Percentiles rank a stretch among this genome's conserved stretches.
These are phyloP conservation scores for Myiozetetes cayanensis DNA, from an alignment of 2,113 vertebrate genomes.

Conservation along the genomic window DNA sequence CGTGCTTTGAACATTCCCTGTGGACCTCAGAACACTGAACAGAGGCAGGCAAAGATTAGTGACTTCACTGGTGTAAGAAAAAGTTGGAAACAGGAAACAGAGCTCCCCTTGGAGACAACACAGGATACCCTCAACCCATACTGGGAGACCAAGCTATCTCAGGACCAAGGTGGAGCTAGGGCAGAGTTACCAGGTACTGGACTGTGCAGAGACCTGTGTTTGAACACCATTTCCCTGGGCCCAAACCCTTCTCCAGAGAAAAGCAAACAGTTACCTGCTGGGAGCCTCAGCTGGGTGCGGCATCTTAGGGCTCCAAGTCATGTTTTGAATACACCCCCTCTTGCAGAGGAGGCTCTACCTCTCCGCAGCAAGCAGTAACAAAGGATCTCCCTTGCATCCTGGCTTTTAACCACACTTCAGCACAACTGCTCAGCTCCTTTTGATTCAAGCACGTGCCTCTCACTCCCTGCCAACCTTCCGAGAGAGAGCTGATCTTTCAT, in stretches of 20 bases:
- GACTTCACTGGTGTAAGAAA: not conserved
- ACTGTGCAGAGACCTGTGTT: not conserved
- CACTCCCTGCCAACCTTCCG: not conserved
- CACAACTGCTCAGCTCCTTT: not conserved
- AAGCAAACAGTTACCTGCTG: slow-evolving; percentile 22
- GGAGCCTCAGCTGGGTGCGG: slow-evolving; percentile 25
- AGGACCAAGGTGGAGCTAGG: not conserved
- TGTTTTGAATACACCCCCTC: not conserved
- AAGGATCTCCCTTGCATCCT: not conserved
- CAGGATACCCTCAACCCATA: rapidly evolving
- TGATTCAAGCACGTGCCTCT: not conserved
- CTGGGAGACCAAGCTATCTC: not conserved
- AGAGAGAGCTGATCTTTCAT: not conserved
- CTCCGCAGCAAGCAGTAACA: not conserved
- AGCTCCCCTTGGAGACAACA: rapidly evolving
- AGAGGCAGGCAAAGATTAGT: not conserved
- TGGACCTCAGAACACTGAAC: not conserved
- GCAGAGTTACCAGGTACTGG: not conserved
- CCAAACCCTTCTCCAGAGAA: slow-evolving; percentile 20
- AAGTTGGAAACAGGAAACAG: not conserved
- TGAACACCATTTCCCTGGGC: not conserved
- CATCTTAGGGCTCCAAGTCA: not conserved
- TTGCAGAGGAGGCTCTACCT: not conserved
- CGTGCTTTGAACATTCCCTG: not conserved
- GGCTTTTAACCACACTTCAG: not conserved